Evolutionary conservation across 2,797 vertebrate species (phyloP).

Genomic region (Ctenochaetus hawaiiensis): DNA sequence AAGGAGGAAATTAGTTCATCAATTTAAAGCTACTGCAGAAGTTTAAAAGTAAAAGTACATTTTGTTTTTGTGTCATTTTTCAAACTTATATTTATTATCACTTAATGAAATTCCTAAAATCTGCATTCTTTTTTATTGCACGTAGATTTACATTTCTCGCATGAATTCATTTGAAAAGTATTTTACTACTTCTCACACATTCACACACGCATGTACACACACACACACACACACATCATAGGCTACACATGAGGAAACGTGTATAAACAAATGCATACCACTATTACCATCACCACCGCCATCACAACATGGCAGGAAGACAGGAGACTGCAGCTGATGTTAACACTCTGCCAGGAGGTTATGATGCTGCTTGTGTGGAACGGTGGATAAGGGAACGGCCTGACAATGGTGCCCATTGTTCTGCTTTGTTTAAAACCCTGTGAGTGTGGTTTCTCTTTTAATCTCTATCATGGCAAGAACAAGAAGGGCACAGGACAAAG

Average conservation of each 20-base stretch:
- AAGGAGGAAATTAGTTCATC: too few relatives aligned
- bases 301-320: constrained; percentile 19
- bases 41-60: too few relatives aligned
- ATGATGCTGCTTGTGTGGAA: constrained; percentile 36
- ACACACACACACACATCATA: neutral
- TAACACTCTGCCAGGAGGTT: neutral
- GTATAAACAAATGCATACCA: constrained; percentile 8
- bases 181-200: too few relatives aligned
- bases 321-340: constrained; percentile 21
- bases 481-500: neutral
- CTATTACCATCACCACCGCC: neutral
- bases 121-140: too few relatives aligned
- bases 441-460: constrained; percentile 55
- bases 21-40: too few relatives aligned
- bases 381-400: constrained; percentile 48
- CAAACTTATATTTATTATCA: too few relatives aligned
- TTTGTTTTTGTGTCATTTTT: too few relatives aligned
- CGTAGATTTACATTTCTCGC: too few relatives aligned
- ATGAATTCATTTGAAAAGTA: too few relatives aligned
- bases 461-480: constrained; percentile 58
- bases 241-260: too few relatives aligned
- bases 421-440: constrained; percentile 60
- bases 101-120: too few relatives aligned
- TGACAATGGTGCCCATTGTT: constrained; percentile 74
- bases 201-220: too few relatives aligned